Percentiles rank a stretch among this genome's conserved stretches.
Conservation (phyloP, 2,888 invertebrate species). For the Pachycephus smyrnensis region DNA sequence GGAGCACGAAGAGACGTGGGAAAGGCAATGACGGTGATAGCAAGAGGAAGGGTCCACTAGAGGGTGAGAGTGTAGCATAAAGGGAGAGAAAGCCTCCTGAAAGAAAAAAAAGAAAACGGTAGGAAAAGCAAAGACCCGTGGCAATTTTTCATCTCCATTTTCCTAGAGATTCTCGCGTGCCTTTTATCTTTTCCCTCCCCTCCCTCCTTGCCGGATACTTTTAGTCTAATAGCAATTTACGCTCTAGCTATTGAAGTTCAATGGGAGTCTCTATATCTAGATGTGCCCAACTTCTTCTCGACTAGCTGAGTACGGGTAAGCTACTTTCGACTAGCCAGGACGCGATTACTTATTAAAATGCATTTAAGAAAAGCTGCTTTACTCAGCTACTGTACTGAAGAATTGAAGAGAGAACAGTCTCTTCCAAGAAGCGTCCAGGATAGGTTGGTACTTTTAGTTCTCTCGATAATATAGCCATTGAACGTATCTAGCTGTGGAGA, state of each 20-base stretch:
- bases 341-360: neutral
- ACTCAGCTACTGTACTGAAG: neutral
- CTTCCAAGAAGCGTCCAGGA: neutral
- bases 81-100: neutral
- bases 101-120: neutral
- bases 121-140: neutral
- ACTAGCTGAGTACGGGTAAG: neutral
- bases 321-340: neutral
- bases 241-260: neutral
- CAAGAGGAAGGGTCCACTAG: neutral
- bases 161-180: conserved; percentile 2
- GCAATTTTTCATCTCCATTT: conserved; percentile 14
- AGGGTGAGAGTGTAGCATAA: neutral
- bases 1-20: neutral
- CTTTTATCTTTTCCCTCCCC: neutral
- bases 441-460: neutral
- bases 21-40: neutral
- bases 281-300: neutral
- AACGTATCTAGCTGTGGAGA: neutral
- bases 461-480: neutral
- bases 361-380: neutral
- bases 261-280: neutral
- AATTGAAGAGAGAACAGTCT: neutral
- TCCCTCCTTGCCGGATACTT: neutral
- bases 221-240: conserved; percentile 9